Percentiles rank a stretch among this genome's conserved stretches.
These are phyloP conservation scores for Epiblema foenella DNA, from an alignment of 2,888 invertebrate genomes.

Conservation along the genomic window DNA sequence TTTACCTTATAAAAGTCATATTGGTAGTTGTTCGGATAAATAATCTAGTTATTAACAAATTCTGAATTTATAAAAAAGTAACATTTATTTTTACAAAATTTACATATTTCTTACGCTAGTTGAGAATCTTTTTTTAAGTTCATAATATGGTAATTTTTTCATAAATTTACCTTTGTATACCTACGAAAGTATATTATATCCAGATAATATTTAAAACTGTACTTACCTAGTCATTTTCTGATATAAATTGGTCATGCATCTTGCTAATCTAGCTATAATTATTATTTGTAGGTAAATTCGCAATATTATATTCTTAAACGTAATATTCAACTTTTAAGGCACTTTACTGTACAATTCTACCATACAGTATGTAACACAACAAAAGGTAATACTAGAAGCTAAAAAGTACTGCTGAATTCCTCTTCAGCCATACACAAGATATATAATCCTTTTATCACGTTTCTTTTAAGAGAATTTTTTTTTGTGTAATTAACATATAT, in stretches of 20 bases:
- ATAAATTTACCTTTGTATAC: neutral
- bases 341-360: neutral
- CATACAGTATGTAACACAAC: neutral
- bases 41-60: neutral
- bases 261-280: neutral
- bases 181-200: neutral
- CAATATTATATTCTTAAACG: too few relatives aligned
- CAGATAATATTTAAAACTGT: neutral
- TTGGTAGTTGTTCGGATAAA: conserved; percentile 15
- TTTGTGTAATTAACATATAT: too few relatives aligned
- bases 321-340: neutral
- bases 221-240: conserved; percentile 4
- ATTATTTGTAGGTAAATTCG: neutral
- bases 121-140: neutral
- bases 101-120: conserved; percentile 8
- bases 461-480: too few relatives aligned
- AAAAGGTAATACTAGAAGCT: neutral
- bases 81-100: conserved; percentile 30
- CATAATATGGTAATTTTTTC: neutral
- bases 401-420: too few relatives aligned
- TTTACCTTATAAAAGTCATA: neutral
- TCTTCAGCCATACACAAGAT: too few relatives aligned
- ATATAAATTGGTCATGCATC: neutral
- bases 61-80: conserved; percentile 29
- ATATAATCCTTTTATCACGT: too few relatives aligned